These are phyloP conservation scores for Clostera curtula DNA, from an alignment of 2,888 invertebrate species.

Conservation along the genomic window DNA sequence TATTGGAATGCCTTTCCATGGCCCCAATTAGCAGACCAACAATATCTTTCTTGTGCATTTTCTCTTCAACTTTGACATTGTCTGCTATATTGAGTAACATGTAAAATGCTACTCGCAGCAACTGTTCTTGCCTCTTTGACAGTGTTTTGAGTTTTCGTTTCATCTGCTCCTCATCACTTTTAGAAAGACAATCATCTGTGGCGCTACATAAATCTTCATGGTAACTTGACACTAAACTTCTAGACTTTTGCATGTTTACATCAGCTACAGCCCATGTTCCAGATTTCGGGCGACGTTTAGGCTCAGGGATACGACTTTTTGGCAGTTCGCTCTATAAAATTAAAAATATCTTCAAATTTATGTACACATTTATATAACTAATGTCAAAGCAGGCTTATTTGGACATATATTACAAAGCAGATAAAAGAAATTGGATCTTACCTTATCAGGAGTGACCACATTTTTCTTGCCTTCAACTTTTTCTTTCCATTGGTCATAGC, in stretches of 20 bases:
- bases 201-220: constrained; percentile 78
- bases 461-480: constrained; percentile 69
- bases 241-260: constrained; percentile 72
- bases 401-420: neutral
- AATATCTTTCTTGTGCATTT: constrained; percentile 96
- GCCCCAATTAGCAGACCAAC: constrained; percentile 90
- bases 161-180: constrained; percentile 84
- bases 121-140: constrained; percentile 94
- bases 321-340: constrained; percentile 76
- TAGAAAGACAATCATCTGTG: constrained; percentile 60
- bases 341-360: constrained; percentile 1
- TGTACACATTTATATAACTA: too few relatives aligned
- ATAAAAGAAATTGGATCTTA: constrained; percentile 16
- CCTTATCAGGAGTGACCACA: constrained; percentile 62
- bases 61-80: constrained; percentile 95
- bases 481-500: constrained; percentile 94
- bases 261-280: constrained; percentile 80
- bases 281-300: constrained; percentile 84
- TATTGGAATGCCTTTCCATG: constrained; percentile 89
- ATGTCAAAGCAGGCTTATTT: too few relatives aligned
- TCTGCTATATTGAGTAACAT: constrained; percentile 96
- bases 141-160: constrained; percentile 85
- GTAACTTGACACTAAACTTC: constrained; percentile 79
- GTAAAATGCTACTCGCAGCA: constrained; percentile 93
- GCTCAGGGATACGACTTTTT: constrained; percentile 81